Conservation (phyloP, 2,113 vertebrate genomes). For the Cyprinodon variegatus region DNA sequence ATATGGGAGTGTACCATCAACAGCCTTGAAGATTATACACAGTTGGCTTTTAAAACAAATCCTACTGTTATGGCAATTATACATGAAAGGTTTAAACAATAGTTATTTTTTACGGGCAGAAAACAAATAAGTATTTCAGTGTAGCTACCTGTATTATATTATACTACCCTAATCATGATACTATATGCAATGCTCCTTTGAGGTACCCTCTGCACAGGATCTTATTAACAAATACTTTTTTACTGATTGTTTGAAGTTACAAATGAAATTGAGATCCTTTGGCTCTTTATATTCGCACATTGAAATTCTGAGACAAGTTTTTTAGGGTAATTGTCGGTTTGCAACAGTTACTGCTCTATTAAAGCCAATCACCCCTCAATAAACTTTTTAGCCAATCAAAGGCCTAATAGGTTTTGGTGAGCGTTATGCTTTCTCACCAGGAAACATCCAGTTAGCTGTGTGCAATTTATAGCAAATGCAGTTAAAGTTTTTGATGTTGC, state of each 20-base stretch:
- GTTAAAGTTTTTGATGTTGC: constrained; percentile 33
- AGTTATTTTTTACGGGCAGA: neutral
- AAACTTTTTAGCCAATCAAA: constrained; percentile 20
- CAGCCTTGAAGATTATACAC: no score
- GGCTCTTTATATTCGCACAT: constrained; percentile 33
- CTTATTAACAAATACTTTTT: neutral
- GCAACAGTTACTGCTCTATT: constrained; percentile 12
- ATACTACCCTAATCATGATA: no score
- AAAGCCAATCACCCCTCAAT: constrained; percentile 10
- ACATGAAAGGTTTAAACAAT: neutral
- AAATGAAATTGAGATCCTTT: neutral
- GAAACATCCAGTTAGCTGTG: constrained; percentile 35
- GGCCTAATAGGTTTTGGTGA: neutral
- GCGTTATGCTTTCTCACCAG: constrained; percentile 9
- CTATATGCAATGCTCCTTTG: neutral
- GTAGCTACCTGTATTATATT: no score
- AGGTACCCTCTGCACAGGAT: neutral
- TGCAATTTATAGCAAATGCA: constrained; percentile 40
- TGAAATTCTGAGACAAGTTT: constrained; percentile 21
- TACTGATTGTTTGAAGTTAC: neutral
- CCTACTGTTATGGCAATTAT: no score
- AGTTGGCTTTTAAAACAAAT: no score
- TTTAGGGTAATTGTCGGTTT: constrained; percentile 9
- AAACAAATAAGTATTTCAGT: neutral
- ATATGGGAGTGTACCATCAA: no score